Evolutionary conservation across 2,888 invertebrate species (phyloP).

Genomic region (Aelia acuminata): DNA sequence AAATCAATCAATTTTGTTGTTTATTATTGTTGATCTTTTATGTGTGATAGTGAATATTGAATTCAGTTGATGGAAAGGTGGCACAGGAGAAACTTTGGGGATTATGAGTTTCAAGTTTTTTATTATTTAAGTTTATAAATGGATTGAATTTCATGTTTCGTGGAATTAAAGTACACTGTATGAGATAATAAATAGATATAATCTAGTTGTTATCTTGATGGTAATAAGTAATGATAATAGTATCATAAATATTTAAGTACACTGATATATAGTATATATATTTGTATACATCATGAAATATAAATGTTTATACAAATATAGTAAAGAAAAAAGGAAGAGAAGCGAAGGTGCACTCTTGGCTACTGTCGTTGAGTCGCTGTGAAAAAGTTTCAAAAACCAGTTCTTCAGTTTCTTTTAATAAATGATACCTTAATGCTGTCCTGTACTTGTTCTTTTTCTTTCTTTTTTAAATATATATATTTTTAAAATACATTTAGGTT

Average conservation of each 20-base stretch:
- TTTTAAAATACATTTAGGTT: not conserved
- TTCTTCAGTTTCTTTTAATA: conserved; percentile 36
- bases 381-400: conserved; percentile 36
- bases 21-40: not conserved
- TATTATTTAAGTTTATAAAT: not conserved
- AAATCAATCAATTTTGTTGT: no score
- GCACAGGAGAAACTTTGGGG: not conserved
- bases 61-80: not conserved
- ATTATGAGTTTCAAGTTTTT: not conserved
- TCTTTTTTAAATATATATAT: not conserved
- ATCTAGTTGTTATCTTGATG: not conserved
- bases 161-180: not conserved
- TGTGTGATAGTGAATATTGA: not conserved
- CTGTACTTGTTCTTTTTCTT: not conserved
- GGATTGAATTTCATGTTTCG: not conserved
- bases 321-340: conserved; percentile 35
- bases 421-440: conserved; percentile 13
- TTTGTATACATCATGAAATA: no score
- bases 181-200: not conserved
- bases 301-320: conserved; percentile 30
- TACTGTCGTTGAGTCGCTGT: conserved; percentile 31
- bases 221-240: not conserved
- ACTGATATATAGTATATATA: not conserved
- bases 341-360: conserved; percentile 5
- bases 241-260: not conserved